Percentiles rank a stretch among this genome's conserved stretches.
Evolutionary conservation across 2,888 invertebrate species (phyloP).

Genomic region (Drosophila percnosoma): DNA sequence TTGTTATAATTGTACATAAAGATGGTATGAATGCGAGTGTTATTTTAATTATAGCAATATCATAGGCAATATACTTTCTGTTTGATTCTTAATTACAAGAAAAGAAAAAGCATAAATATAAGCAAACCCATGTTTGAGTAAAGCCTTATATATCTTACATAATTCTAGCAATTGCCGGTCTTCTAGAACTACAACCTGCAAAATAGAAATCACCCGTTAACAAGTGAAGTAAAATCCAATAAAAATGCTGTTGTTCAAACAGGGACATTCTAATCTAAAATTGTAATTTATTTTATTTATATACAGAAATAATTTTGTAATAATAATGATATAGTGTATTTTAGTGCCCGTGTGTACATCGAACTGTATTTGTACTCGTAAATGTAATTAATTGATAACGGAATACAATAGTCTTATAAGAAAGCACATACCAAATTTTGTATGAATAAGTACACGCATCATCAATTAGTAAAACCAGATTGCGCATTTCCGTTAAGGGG

Average conservation of each 20-base stretch:
- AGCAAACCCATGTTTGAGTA: conserved; percentile 3
- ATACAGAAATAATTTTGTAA: conserved; percentile 4
- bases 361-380: conserved; percentile 47
- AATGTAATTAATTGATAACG: conserved; percentile 31
- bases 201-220: not conserved
- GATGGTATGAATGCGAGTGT: conserved; percentile 12
- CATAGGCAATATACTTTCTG: conserved; percentile 4
- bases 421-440: conserved; percentile 72
- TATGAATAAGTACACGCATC: conserved; percentile 26
- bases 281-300: conserved; percentile 18
- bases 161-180: not conserved
- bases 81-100: conserved; percentile 10
- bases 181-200: not conserved
- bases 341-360: conserved; percentile 51
- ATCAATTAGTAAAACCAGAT: conserved; percentile 9
- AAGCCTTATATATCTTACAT: conserved; percentile 3
- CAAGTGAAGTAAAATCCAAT: conserved; percentile 5
- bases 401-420: conserved; percentile 39
- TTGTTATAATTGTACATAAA: conserved; percentile 56
- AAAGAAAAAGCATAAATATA: not conserved
- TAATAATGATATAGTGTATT: conserved; percentile 24
- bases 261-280: conserved; percentile 13
- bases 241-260: conserved; percentile 1
- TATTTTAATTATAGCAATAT: conserved; percentile 12
- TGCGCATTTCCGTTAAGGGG: not conserved